phyloP scores from a whole-genome alignment of 2,113 vertebrate genomes.

The Pseudopodoces humilis region DNA sequence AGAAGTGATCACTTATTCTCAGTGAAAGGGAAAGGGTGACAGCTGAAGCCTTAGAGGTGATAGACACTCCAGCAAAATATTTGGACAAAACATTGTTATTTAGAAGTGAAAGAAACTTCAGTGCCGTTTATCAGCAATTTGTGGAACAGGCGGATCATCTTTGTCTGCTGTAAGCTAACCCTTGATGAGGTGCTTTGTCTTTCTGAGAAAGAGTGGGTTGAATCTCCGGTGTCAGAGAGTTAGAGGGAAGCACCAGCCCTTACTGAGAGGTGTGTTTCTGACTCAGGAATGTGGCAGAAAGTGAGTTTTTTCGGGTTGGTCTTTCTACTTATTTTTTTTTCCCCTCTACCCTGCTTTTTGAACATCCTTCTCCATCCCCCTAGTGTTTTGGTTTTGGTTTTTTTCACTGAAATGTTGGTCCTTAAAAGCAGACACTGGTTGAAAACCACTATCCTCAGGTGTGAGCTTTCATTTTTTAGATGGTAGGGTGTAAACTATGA shows the following conservation, averaged over 20 bases:
- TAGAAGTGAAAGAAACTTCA: not conserved
- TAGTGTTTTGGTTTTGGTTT: too few species aligned
- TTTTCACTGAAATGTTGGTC: not conserved
- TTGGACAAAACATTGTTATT: not conserved
- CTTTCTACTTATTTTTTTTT: rapidly evolving
- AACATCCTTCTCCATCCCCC: rapidly evolving
- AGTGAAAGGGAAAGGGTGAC: not conserved
- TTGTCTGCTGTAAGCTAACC: not conserved
- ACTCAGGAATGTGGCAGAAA: not conserved
- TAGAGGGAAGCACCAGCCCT: not conserved
- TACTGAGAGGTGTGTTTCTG: not conserved
- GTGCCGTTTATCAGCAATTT: not conserved
- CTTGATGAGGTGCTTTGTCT: not conserved
- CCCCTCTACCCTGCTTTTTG: rapidly evolving
- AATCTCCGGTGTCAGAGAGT: not conserved
- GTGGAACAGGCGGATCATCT: not conserved
- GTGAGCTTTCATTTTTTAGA: not conserved
- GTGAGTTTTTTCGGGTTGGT: not conserved
- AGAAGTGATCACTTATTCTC: not conserved
- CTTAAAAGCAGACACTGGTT: not conserved
- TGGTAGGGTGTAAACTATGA: not conserved
- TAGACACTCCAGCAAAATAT: not conserved
- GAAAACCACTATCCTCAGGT: not conserved
- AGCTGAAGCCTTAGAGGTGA: not conserved
- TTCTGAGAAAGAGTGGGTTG: not conserved